phyloP scores from a whole-genome alignment of 2,113 vertebrate genomes.

The Mormyrus iriodes region DNA sequence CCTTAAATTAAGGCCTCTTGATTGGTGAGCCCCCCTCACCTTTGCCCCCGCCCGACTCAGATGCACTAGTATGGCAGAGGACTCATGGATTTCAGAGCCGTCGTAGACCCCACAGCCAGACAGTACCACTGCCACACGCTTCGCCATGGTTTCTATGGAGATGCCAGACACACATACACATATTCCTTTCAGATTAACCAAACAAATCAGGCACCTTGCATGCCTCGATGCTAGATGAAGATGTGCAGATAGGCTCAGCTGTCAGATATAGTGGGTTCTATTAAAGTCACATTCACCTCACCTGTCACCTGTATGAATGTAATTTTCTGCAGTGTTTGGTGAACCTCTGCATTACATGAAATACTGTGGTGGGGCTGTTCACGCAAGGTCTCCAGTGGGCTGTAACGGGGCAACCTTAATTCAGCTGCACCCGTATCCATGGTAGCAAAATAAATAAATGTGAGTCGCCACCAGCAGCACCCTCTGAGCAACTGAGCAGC shows the following conservation, averaged over 20 bases:
- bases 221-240: not conserved
- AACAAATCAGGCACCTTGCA: not conserved
- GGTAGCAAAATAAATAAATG: not conserved
- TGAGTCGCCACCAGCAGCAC: not conserved
- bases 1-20: not conserved
- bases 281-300: not conserved
- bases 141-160: slow-evolving; percentile 55
- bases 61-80: slow-evolving; percentile 73
- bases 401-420: not conserved
- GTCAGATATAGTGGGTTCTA: not conserved
- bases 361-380: not conserved
- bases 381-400: not conserved
- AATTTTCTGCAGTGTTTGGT: not conserved
- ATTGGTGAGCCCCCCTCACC: slow-evolving; percentile 49
- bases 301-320: not conserved
- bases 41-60: slow-evolving; percentile 75
- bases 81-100: slow-evolving; percentile 76
- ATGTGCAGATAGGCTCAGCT: not conserved
- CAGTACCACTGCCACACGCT: slow-evolving; percentile 72
- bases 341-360: not conserved
- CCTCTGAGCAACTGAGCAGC: not conserved
- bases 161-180: slow-evolving; percentile 4
- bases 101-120: slow-evolving; percentile 77
- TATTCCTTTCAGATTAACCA: not conserved
- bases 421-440: not conserved